Percentiles rank a stretch among this genome's conserved stretches.
These are phyloP conservation scores for Solenodon paradoxus DNA, from an alignment of 2,113 vertebrate species.

Conservation along the genomic window DNA sequence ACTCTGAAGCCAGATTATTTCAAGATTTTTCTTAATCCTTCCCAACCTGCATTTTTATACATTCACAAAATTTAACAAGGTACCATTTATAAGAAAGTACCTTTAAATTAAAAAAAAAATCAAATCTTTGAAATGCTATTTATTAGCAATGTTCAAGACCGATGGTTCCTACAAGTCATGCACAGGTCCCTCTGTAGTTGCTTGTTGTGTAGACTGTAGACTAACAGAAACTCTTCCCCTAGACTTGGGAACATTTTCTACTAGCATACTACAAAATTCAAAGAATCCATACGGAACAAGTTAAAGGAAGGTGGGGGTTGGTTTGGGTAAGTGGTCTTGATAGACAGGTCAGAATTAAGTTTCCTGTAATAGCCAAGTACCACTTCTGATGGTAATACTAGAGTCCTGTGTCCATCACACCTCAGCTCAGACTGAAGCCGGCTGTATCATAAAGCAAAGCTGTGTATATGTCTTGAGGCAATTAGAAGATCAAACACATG, in stretches of 20 bases:
- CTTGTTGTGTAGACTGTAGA: neutral
- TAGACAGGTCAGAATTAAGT: conserved; percentile 62
- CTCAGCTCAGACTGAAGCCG: conserved; percentile 35
- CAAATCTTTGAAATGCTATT: neutral
- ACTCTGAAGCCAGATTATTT: neutral
- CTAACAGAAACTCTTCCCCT: neutral
- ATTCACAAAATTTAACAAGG: neutral
- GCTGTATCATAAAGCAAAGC: conserved; percentile 62
- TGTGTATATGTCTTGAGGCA: conserved; percentile 61
- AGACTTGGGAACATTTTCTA: neutral
- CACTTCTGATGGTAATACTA: neutral
- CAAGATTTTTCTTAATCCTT: neutral
- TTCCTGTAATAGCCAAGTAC: conserved; percentile 55
- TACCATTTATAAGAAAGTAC: neutral
- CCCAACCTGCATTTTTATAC: neutral
- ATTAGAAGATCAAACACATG: conserved; percentile 77
- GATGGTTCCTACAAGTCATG: neutral
- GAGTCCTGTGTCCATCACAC: conserved; percentile 43
- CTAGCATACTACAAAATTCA: neutral
- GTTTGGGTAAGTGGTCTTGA: conserved; percentile 4
- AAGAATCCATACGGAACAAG: conserved; percentile 44
- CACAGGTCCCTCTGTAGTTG: neutral
- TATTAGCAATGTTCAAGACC: neutral
- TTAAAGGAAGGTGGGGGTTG: neutral
- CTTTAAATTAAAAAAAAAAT: neutral